These are phyloP conservation scores for Epizoanthus illoricatus DNA, from an alignment of 92 coral and sea anemone species.

Conservation along the genomic window DNA sequence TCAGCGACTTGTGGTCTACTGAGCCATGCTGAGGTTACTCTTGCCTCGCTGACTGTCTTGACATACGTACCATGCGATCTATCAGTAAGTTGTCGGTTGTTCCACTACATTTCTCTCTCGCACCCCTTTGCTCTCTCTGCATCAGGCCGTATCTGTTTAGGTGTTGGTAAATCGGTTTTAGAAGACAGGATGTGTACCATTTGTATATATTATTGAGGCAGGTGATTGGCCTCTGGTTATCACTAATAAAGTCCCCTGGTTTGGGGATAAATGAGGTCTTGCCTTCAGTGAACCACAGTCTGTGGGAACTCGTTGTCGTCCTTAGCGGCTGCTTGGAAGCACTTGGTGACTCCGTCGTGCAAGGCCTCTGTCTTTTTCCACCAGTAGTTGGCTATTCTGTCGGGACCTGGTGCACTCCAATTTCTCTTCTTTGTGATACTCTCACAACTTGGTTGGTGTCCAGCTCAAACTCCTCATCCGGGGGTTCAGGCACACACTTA, in stretches of 20 bases:
- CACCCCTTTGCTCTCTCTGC: slow-evolving; percentile 55
- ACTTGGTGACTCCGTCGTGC: slow-evolving; percentile 26
- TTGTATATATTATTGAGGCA: slow-evolving; percentile 52
- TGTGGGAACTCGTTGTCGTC: slow-evolving; percentile 29
- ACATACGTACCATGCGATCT: slow-evolving; percentile 61
- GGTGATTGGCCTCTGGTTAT: slow-evolving; percentile 63
- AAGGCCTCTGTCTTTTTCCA: slow-evolving; percentile 40
- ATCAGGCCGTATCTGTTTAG: slow-evolving; percentile 38
- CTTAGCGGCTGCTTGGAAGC: slow-evolving; percentile 24
- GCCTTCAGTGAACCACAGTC: slow-evolving; percentile 53
- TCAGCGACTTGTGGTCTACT: slow-evolving; percentile 39
- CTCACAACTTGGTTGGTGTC: background rate
- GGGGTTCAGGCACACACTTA: background rate
- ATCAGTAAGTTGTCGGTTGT: slow-evolving; percentile 59
- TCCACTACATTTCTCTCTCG: slow-evolving; percentile 48
- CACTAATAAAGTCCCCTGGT: slow-evolving; percentile 53
- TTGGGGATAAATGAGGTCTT: slow-evolving; percentile 42
- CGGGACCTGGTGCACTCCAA: slow-evolving; percentile 52
- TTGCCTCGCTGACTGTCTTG: slow-evolving; percentile 40
- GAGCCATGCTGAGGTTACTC: slow-evolving; percentile 58
- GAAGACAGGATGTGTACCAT: slow-evolving; percentile 58
- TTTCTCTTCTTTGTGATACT: slow-evolving; percentile 8
- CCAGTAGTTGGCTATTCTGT: slow-evolving; percentile 48
- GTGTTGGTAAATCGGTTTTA: slow-evolving; percentile 46
- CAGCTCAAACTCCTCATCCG: background rate